Evolutionary conservation across 2,113 vertebrate genomes (phyloP).

Genomic region (Serranochromis macrocephalus): DNA sequence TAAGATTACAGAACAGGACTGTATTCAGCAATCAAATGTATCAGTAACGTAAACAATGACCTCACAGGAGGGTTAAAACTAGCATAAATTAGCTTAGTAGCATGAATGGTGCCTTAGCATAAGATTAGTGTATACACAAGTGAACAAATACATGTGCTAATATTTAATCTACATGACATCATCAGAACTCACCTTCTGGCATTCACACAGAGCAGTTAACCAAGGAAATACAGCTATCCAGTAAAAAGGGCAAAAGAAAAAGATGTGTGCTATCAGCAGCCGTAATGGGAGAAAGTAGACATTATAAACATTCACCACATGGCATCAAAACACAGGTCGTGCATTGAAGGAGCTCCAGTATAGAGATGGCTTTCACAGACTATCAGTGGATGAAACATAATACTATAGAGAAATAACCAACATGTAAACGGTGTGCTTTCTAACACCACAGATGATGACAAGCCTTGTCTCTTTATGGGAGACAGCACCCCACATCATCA

Average conservation of each 20-base stretch:
- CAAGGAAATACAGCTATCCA: not conserved
- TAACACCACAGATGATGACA: not conserved
- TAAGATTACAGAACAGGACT: not conserved
- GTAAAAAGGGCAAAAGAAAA: not conserved
- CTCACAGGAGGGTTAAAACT: not conserved
- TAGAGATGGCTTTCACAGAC: not conserved
- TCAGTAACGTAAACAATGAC: fast-evolving
- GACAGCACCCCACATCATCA: not conserved
- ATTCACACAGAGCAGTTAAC: not conserved
- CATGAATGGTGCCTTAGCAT: not conserved
- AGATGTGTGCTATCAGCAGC: not conserved
- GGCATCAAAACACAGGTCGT: not conserved
- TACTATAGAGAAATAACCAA: not conserved
- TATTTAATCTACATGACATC: not conserved
- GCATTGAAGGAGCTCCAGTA: not conserved
- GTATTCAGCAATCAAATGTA: not conserved
- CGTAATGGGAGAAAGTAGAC: too few relatives aligned
- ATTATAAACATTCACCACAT: too few relatives aligned
- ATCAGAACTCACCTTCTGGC: not conserved
- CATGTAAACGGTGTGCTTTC: fast-evolving
- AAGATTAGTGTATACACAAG: fast-evolving
- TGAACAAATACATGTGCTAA: not conserved
- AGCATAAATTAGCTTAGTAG: fast-evolving
- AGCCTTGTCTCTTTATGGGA: not conserved
- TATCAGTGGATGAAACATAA: not conserved